Evolutionary conservation across 2,888 invertebrate species (phyloP).

Genomic region (Lasioglossum calceatum): DNA sequence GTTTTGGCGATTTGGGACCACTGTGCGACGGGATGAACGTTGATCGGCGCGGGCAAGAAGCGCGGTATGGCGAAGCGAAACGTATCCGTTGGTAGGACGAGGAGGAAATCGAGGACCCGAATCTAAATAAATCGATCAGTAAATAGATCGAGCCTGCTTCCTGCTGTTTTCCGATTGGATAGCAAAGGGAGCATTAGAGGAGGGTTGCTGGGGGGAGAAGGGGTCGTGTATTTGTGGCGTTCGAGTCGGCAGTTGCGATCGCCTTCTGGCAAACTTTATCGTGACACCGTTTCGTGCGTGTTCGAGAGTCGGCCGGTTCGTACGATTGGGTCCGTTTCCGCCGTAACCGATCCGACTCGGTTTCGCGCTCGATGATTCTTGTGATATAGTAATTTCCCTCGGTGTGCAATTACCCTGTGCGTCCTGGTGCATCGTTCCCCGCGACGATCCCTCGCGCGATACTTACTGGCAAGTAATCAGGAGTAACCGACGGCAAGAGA

Average conservation of each 20-base stretch:
- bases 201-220: constrained; percentile 48
- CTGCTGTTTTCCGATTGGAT: constrained; percentile 59
- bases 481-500: background rate
- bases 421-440: constrained; percentile 47
- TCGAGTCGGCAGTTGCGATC: constrained; percentile 69
- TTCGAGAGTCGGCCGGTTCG: constrained; percentile 39
- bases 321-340: constrained; percentile 43
- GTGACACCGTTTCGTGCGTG: constrained; percentile 81
- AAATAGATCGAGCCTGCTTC: constrained; percentile 82
- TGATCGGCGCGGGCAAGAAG: background rate
- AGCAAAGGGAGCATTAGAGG: constrained; percentile 34
- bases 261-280: constrained; percentile 82
- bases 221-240: constrained; percentile 75
- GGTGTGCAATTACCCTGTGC: constrained; percentile 45
- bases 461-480: constrained; percentile 51
- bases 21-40: background rate
- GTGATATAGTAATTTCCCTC: constrained; percentile 45
- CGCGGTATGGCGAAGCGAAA: constrained; percentile 17
- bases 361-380: constrained; percentile 54
- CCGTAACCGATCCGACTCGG: constrained; percentile 32
- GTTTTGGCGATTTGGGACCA: no score
- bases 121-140: constrained; percentile 84
- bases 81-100: constrained; percentile 25
- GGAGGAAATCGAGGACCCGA: constrained; percentile 79
- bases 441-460: constrained; percentile 27